Conservation (phyloP, 1,140 invertebrate genomes). For the Condylostylus longicornis region DNA sequence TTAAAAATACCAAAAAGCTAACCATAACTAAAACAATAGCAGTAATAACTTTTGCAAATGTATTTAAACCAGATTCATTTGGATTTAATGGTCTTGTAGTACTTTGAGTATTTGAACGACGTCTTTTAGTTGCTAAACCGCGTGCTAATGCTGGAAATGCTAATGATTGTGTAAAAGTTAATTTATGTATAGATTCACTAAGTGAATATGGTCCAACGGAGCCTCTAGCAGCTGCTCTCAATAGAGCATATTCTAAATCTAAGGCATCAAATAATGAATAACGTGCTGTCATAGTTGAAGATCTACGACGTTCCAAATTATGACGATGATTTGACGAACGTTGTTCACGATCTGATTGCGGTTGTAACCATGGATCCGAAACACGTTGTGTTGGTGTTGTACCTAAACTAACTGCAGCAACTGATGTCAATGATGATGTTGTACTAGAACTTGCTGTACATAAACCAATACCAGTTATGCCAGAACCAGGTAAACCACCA, state of each 20-base stretch:
- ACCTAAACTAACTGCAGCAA: constrained; percentile 33
- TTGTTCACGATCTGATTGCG: constrained; percentile 26
- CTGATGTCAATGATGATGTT: constrained; percentile 40
- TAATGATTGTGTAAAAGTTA: constrained; percentile 59
- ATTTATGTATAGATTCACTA: constrained; percentile 54
- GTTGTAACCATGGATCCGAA: constrained; percentile 32
- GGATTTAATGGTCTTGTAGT: constrained; percentile 39
- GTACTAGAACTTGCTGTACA: constrained; percentile 38
- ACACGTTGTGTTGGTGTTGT: constrained; percentile 34
- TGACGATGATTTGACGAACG: constrained; percentile 16
- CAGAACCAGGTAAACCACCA: constrained; percentile 13
- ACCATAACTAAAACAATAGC: constrained; percentile 52
- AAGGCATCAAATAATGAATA: constrained; percentile 56
- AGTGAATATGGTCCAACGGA: constrained; percentile 56
- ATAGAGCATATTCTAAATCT: constrained; percentile 51
- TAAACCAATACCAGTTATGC: constrained; percentile 18
- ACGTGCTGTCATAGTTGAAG: constrained; percentile 38
- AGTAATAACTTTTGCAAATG: constrained; percentile 54
- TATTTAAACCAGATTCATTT: constrained; percentile 47
- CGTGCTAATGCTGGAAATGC: constrained; percentile 57
- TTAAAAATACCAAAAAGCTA: constrained; percentile 55
- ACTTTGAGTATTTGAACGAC: constrained; percentile 37
- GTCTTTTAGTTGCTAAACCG: constrained; percentile 48
- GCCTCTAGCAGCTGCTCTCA: constrained; percentile 49
- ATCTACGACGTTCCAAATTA: constrained; percentile 28